Percentiles rank a stretch among this genome's conserved stretches.
phyloP scores from a whole-genome alignment of 2,113 vertebrate species.

The Hypocryptadius cinnamomeus region DNA sequence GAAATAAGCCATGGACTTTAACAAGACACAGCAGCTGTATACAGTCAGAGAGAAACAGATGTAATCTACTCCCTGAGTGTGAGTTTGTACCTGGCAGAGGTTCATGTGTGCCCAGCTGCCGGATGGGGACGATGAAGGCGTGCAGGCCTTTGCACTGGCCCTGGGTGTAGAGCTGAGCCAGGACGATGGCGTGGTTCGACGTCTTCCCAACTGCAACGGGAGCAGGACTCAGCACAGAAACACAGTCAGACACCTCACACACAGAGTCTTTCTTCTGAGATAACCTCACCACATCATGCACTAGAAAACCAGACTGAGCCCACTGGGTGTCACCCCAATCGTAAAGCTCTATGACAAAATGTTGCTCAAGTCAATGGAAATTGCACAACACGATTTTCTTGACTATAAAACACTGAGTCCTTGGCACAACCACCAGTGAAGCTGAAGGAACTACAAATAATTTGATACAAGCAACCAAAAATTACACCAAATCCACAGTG shows the following conservation, averaged over 20 bases:
- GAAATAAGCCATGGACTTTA: not conserved
- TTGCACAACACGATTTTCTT: not conserved
- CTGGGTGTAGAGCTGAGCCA: constrained; percentile 91
- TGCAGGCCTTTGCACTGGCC: constrained; percentile 87
- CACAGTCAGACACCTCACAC: not conserved
- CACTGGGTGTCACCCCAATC: too few species aligned
- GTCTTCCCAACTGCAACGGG: constrained; percentile 90
- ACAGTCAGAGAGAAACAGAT: not conserved
- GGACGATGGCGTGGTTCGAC: constrained; percentile 91
- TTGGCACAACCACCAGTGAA: not conserved
- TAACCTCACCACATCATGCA: not conserved
- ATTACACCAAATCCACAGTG: not conserved
- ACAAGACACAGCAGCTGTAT: not conserved
- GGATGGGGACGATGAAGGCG: constrained; percentile 90
- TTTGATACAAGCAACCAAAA: not conserved
- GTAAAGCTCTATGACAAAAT: not conserved
- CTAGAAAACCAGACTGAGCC: not conserved
- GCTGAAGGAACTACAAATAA: not conserved
- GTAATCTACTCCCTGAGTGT: not conserved
- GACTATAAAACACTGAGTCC: not conserved
- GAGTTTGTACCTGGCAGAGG: constrained; percentile 85
- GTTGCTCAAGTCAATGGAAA: not conserved
- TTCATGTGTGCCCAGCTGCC: constrained; percentile 83
- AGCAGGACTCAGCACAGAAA: not conserved
- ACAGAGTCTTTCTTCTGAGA: not conserved